Evolutionary conservation across 2,797 vertebrate species (phyloP).

Genomic region (Anomalospiza imberbis): DNA sequence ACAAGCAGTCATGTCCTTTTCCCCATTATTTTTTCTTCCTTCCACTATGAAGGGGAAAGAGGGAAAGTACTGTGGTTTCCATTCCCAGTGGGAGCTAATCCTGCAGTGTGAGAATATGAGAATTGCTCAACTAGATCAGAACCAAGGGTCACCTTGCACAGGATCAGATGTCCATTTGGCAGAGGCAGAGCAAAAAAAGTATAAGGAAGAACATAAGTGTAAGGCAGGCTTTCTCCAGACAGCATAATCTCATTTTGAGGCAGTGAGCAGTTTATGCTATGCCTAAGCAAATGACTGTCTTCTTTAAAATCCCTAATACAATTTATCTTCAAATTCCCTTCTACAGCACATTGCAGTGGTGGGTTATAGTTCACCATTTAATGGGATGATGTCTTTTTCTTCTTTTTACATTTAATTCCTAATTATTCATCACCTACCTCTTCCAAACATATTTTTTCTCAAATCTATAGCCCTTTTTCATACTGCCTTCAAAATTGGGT

Average conservation of each 20-base stretch:
- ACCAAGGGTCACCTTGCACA: not conserved
- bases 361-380: not conserved
- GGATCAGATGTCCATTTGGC: not conserved
- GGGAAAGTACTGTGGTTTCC: not conserved
- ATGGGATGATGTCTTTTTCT: not conserved
- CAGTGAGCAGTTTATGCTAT: not conserved
- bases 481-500: fast-evolving
- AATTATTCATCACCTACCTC: not conserved
- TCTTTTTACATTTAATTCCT: not conserved
- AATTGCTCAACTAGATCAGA: not conserved
- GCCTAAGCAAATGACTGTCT: not conserved
- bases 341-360: not conserved
- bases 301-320: not conserved
- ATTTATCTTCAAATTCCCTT: not conserved
- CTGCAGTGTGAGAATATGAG: not conserved
- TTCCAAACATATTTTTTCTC: not conserved
- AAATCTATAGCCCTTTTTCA: not conserved
- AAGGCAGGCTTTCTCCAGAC: not conserved
- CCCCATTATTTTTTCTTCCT: not conserved
- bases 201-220: not conserved
- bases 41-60: not conserved
- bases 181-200: not conserved
- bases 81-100: not conserved
- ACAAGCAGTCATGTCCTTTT: not conserved
- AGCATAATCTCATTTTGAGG: not conserved